Conservation (phyloP, 2,113 vertebrate genomes). For the Nycticebus coucang region DNA sequence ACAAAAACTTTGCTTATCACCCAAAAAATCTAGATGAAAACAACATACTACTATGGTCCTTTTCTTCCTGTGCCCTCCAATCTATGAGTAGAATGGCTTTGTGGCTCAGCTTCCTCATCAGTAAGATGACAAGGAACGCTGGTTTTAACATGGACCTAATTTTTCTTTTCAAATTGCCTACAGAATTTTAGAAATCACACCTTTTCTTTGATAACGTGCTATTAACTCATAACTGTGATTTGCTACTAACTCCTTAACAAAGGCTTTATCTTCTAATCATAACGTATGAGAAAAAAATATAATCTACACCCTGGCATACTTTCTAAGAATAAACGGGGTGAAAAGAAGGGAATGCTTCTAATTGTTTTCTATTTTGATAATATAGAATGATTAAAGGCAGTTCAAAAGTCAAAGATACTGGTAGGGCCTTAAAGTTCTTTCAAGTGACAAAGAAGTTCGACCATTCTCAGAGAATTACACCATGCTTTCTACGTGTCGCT, state of each 20-base stretch:
- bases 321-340: slow-evolving; percentile 35
- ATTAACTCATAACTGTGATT: neutral
- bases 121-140: neutral
- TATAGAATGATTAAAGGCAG: neutral
- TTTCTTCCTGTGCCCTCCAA: neutral
- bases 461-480: neutral
- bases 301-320: neutral
- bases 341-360: slow-evolving; percentile 4
- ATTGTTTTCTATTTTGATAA: slow-evolving; percentile 29
- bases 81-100: neutral
- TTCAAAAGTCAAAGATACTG: neutral
- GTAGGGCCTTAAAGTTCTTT: neutral
- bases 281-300: neutral
- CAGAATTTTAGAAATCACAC: neutral
- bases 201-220: slow-evolving; percentile 18
- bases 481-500: neutral
- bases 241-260: slow-evolving; percentile 36
- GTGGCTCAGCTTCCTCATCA: neutral
- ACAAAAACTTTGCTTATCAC: neutral
- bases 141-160: neutral
- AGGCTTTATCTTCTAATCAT: neutral
- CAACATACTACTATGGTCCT: neutral
- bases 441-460: neutral
- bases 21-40: neutral
- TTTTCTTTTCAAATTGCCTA: slow-evolving; percentile 52